Evolutionary conservation across 2,797 vertebrate species (phyloP).

Genomic region (Argyrosomus regius): DNA sequence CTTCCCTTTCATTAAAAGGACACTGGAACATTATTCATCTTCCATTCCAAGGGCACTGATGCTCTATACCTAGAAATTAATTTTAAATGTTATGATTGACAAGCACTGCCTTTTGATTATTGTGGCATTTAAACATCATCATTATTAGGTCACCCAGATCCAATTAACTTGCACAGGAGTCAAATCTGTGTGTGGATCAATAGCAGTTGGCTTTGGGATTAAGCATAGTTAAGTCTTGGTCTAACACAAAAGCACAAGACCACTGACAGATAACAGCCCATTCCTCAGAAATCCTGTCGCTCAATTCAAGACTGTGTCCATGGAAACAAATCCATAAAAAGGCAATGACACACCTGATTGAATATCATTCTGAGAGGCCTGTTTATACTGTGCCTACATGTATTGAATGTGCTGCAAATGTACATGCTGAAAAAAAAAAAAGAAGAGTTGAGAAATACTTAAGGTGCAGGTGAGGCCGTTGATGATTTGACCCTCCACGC

Average conservation of each 20-base stretch:
- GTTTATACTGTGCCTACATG: conserved; percentile 39
- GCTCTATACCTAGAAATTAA: not conserved
- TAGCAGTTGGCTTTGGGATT: conserved; percentile 65
- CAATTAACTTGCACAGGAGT: conserved; percentile 67
- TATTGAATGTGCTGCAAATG: conserved; percentile 35
- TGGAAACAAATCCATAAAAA: conserved; percentile 76
- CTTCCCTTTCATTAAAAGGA: conserved; percentile 21
- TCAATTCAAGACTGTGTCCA: conserved; percentile 75
- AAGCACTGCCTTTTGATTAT: conserved; percentile 39
- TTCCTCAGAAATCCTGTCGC: conserved; percentile 64
- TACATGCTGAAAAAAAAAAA: conserved; percentile 1
- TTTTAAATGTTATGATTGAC: conserved; percentile 34
- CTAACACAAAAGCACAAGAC: conserved; percentile 61
- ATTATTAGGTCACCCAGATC: conserved; percentile 61
- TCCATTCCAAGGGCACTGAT: conserved; percentile 3
- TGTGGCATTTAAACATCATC: conserved; percentile 56
- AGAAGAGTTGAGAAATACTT: conserved; percentile 26
- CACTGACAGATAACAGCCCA: conserved; percentile 70
- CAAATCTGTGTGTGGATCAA: conserved; percentile 70
- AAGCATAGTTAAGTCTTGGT: conserved; percentile 50
- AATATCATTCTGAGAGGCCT: conserved; percentile 54
- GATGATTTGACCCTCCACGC: conserved; percentile 45
- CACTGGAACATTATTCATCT: not conserved
- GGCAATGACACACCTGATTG: conserved; percentile 56
- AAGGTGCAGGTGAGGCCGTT: conserved; percentile 44